Base-by-base conservation (phyloP, 2,113 vertebrate species). In the Scytalopus superciliaris region DNA sequence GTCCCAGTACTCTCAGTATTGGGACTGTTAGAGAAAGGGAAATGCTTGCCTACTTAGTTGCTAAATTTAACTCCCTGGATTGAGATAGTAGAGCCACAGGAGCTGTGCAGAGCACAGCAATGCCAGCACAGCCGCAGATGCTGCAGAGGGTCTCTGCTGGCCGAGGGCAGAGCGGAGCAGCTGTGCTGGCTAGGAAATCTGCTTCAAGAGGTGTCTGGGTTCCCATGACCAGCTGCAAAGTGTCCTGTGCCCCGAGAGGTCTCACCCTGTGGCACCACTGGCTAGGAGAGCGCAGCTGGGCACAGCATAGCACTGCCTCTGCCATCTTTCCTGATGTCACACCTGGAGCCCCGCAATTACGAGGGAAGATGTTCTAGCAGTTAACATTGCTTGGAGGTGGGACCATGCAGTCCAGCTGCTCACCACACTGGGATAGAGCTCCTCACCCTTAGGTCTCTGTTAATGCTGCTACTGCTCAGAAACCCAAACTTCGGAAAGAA, bases 61-160 rank as follows among this genome's bases (percentile, higher is more conserved):
- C 9, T 84, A 28, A 35, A 57, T 73, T 64, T 73, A 66, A 37
- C 16, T 73, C 23, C 24, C 45, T 56, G 16, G 4, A 31, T 83
- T n/a, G 33, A 55, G 42, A 37, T 25, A 42, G 1, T 5, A 15
- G 23, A 40, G 28, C n/a, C 6, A 1, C 0, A 0, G 50, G 30
- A 72, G 25, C 55, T 27, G 27, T 16, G 27, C 57, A 31, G 45
- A 76, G 22, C 31, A 50, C 8, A 6, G 7, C 0, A 2, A 14
- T 16, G 79, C n/a, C 1, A 8, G 31, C 12, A 17, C 1, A 1
- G 37, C 23, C 19, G 42, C 1, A 2, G 31, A 24, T 49, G 45
- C 24, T 0, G 0, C 44, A 16, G 44, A 66, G 6, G 7, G 9
- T 72, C 66, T 45, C 21, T 0, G 8, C 12, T 60, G 31, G 35